Evolutionary conservation across 2,888 invertebrate genomes (phyloP), one percentile per base, ranked within the genome.

Genomic region (Leuctra nigra): DNA sequence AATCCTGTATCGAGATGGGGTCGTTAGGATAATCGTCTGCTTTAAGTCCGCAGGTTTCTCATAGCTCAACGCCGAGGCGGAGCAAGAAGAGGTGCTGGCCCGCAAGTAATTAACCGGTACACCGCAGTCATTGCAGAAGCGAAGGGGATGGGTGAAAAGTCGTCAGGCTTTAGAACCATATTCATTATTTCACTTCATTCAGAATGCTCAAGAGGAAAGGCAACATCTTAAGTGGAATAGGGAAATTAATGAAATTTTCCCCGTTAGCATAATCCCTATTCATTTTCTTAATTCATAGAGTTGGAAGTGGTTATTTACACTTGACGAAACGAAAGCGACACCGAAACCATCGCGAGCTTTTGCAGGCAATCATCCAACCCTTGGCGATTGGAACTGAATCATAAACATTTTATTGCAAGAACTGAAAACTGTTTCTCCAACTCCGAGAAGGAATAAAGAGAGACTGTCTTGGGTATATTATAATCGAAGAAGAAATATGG

Each of bases 181-280:
- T 50, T 50, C 50, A 50, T 50, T 50, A 50, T 50, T 50, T 50
- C 50, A 50, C 33, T 50, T 50, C 50, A 50, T 50, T 50, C 20
- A 35, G 35, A 50, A 50, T n/a, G 33, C 50, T 50, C 35, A 33
- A 50, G 50, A 50, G 50, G 33, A 33, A 29, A 50, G 29, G 50
- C 50, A 50, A 33, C 50, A 50, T 50, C 50, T 18, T 50, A 41
- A 18, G 41, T n/a, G n/a, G n/a, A n/a, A 23, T 25, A 24, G 47
- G 35, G 50, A 50, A 50, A 50, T 50, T 50, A 50, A 50, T 50
- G 50, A 50, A 44, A 50, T 50, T 50, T 33, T 20, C 50, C 13
- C 13, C 33, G 50, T 50, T 33, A 35, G 50, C 33, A 33, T 33
- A 50, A 50, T 50, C 50, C 33, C 22, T 18, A 50, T 50, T 50